A percentile compares a stretch with the other conserved stretches of the same genome.
phyloP scores from a whole-genome alignment of 1,140 invertebrate genomes.

The Solenopsis invicta region DNA sequence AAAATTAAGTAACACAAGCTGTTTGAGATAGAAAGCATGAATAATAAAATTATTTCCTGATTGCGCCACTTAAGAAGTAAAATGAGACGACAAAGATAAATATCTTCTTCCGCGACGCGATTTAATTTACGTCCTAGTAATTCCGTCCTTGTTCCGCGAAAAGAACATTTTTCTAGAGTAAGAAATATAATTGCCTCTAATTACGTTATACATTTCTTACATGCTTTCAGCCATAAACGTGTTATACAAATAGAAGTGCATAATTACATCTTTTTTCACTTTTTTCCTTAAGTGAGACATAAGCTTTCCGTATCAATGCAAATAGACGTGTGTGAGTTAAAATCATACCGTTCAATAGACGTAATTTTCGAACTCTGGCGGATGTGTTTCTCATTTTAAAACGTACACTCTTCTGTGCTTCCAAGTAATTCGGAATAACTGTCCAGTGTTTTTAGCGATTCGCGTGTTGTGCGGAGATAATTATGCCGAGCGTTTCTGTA shows the following conservation, averaged over 20 bases:
- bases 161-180: constrained; percentile 13
- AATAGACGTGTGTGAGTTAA: not conserved
- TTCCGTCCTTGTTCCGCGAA: not conserved
- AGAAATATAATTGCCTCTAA: constrained; percentile 42
- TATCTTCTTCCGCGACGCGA: not conserved
- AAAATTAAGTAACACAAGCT: not conserved
- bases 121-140: constrained; percentile 9
- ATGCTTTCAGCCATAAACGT: not conserved
- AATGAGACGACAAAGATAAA: not conserved
- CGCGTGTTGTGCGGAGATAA: not conserved
- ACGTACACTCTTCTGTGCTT: not conserved
- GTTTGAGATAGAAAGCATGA: not conserved
- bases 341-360: not conserved
- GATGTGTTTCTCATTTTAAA: not conserved
- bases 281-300: constrained; percentile 4
- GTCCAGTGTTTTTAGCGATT: not conserved
- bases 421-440: not conserved
- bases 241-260: not conserved
- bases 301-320: not conserved
- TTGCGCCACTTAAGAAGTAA: not conserved
- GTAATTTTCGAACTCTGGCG: not conserved
- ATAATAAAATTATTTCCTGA: not conserved
- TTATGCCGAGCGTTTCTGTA: not conserved
- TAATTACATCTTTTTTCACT: not conserved
- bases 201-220: constrained; percentile 33